phyloP scores from a whole-genome alignment of 2,113 vertebrate genomes.

The Cygnus atratus region DNA sequence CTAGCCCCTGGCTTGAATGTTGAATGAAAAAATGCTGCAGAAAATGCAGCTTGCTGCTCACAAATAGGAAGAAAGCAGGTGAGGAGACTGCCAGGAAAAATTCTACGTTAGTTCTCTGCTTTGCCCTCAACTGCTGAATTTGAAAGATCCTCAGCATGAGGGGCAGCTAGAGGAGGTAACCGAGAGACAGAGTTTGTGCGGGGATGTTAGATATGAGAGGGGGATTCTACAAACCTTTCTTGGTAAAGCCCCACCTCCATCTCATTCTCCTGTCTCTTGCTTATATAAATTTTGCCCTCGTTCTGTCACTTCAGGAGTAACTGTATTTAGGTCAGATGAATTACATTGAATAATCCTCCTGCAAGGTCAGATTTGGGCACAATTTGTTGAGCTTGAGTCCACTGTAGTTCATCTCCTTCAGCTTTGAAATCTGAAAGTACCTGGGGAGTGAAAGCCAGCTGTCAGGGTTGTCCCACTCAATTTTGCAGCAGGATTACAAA shows the following conservation, averaged over 20 bases:
- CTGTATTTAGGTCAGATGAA: not conserved
- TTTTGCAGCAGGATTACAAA: not conserved
- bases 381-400: not conserved
- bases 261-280: not conserved
- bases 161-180: not conserved
- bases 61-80: not conserved
- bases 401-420: not conserved
- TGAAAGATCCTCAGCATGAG: not conserved
- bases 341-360: not conserved
- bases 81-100: not conserved
- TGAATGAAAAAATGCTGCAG: not conserved
- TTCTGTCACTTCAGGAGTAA: constrained; percentile 8
- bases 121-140: not conserved
- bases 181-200: not conserved
- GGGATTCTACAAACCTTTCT: not conserved
- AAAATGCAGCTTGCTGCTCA: not conserved
- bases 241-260: not conserved
- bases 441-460: not conserved
- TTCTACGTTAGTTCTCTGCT: not conserved
- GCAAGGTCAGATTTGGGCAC: not conserved
- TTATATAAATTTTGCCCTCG: not conserved
- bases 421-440: not conserved
- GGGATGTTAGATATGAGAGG: not conserved
- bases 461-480: not conserved
- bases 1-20: not conserved